phyloP scores from a whole-genome alignment of 2,888 invertebrate genomes.

The Rotaria magnacalcarata region DNA sequence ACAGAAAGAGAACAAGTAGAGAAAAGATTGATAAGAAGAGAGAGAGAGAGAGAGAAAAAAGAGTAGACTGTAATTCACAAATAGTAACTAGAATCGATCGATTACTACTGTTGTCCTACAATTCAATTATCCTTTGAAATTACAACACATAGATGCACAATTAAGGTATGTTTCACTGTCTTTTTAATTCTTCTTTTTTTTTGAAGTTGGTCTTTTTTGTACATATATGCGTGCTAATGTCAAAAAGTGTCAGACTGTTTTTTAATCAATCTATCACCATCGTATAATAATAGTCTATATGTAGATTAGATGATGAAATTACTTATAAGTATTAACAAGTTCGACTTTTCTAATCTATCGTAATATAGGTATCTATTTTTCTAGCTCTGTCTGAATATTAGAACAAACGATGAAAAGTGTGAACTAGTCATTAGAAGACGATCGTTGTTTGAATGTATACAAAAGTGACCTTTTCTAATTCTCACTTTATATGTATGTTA shows the following conservation, averaged over 20 bases:
- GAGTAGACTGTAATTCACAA: not conserved
- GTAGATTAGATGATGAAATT: not conserved
- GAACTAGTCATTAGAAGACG: not conserved
- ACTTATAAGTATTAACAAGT: not conserved
- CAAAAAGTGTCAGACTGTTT: not conserved
- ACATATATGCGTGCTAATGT: not conserved
- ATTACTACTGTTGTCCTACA: not conserved
- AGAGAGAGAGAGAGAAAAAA: not conserved
- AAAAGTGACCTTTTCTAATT: not conserved
- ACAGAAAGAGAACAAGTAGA: not conserved
- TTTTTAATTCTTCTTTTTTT: not conserved
- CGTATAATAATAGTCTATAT: not conserved
- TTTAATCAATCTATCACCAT: not conserved
- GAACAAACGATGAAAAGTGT: not conserved
- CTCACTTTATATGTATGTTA: not conserved
- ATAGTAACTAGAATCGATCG: conserved; percentile 7
- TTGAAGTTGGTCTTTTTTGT: not conserved
- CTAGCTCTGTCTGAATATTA: not conserved
- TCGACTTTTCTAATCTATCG: not conserved
- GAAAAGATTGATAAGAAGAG: no score
- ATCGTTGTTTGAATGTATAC: not conserved
- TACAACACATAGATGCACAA: not conserved
- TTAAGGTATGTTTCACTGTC: not conserved
- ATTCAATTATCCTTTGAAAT: conserved; percentile 11
- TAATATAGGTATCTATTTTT: not conserved